Base-by-base conservation (phyloP, 2,797 vertebrate species). In the Galaxias olidus region DNA sequence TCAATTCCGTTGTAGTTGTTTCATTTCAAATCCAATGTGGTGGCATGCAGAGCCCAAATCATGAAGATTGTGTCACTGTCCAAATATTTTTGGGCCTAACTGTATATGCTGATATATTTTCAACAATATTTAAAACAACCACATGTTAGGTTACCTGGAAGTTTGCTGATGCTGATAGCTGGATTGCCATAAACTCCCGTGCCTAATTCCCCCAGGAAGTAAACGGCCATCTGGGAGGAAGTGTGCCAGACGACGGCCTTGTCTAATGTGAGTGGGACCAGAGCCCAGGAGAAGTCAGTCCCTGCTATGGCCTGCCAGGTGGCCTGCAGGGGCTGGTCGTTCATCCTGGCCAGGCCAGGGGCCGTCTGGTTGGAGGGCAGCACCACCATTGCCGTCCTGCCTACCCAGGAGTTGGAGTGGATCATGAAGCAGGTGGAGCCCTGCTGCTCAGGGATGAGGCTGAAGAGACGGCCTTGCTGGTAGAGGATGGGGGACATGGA, bases 341-440 rank as follows among this genome's bases (percentile, higher is more conserved):
- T 2, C 8, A 12, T 11, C 4, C 49, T 30, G 6, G 61, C 2
- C 43, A 6, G 8, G 20, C 48, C 19, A 11, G 44, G 44, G 20
- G 49, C 59, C 20, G 12, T 55, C 42, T 68, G 30, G 4, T 18
- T 15, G 4, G 58, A 61, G 43, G 41, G 17, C n/a, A 55, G 19
- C 18, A 68, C 58, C 49, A 68, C 12, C 51, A 68, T 19, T 20
- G 20, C 30, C 10, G 15, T 48, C 30, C 49, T 68, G 2, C 6
- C 9, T 12, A 41, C 43, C 15, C 18, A 4, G 5, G 13, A 9
- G 11, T 60, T 4, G 9, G 58, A 8, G 17, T 61, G 59, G 18
- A 68, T 44, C 52, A 68, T 44, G 59, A 41, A 62, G 46, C 45
- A 54, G 30, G n/a, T 17, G 51, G 66, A 42, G 20, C 52, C 61